Conservation (phyloP, 2,797 vertebrate species). For the Lepus oiostolus region DNA sequence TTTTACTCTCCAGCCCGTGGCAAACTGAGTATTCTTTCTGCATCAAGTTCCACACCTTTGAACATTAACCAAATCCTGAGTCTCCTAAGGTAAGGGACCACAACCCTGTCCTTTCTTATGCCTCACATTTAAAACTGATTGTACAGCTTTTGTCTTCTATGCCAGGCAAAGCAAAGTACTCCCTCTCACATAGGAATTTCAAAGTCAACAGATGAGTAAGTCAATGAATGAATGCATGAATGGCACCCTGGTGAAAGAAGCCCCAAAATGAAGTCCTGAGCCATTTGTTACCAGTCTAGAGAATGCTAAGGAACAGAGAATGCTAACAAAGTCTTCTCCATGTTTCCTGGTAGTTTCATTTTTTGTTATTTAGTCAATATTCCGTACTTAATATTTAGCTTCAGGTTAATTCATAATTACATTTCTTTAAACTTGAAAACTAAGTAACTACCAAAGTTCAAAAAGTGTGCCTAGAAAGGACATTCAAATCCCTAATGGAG, state of each 20-base stretch:
- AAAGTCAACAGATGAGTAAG: background rate
- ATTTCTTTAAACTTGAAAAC: background rate
- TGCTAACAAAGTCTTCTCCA: background rate
- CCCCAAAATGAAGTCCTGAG: background rate
- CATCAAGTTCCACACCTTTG: background rate
- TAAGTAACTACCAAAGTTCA: background rate
- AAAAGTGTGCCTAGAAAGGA: background rate
- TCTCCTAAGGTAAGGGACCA: background rate
- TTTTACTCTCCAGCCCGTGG: background rate
- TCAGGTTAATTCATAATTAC: background rate
- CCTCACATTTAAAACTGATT: background rate
- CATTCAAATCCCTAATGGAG: background rate
- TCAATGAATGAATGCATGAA: background rate
- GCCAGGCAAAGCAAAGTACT: background rate
- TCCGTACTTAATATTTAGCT: background rate
- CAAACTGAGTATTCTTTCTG: background rate
- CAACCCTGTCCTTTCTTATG: background rate
- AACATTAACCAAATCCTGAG: background rate
- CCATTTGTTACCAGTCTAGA: background rate
- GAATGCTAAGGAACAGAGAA: background rate
- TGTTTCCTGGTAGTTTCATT: background rate
- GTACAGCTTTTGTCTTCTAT: background rate
- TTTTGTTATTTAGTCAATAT: background rate
- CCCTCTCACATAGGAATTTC: background rate
- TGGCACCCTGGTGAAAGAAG: background rate